phyloP scores from a whole-genome alignment of 64 coral and sea anemone species.

The Porites australiensis region DNA sequence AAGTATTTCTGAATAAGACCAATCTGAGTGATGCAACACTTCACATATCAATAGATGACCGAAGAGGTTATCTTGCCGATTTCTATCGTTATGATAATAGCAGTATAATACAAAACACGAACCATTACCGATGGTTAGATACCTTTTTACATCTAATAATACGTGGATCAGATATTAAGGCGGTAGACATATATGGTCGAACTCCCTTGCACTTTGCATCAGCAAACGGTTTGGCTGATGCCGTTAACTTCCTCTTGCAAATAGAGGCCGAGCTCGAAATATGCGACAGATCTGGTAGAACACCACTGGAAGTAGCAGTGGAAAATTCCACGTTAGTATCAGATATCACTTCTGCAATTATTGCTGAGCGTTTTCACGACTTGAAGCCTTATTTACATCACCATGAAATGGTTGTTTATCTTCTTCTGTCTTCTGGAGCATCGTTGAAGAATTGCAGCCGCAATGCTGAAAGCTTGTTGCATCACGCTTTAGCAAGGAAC shows the following conservation, averaged over 20 bases:
- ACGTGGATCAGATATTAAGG: background rate
- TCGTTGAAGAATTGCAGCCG: background rate
- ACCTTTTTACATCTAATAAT: background rate
- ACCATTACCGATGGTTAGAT: conserved; percentile 6
- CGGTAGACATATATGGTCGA: conserved; percentile 7
- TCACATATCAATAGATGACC: background rate
- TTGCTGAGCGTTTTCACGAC: background rate
- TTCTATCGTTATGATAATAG: background rate
- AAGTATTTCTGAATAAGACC: background rate
- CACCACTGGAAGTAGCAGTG: conserved; percentile 14
- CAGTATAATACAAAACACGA: background rate
- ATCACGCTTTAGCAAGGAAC: conserved; percentile 36
- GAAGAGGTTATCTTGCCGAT: background rate
- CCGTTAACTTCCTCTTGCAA: conserved; percentile 11
- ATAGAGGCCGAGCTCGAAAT: background rate
- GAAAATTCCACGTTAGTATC: background rate
- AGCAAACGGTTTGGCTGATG: conserved; percentile 28
- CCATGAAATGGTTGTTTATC: conserved; percentile 1
- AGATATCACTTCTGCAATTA: background rate
- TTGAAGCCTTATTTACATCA: background rate
- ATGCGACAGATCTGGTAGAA: background rate
- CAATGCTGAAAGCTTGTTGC: background rate
- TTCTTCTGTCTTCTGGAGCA: conserved; percentile 18
- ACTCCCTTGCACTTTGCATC: conserved; percentile 23
- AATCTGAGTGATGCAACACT: too few species aligned